A percentile compares a stretch with the other conserved stretches of the same genome.
These are phyloP conservation scores for Leucosticte australis DNA, from an alignment of 2,113 vertebrate species.

Conservation along the genomic window DNA sequence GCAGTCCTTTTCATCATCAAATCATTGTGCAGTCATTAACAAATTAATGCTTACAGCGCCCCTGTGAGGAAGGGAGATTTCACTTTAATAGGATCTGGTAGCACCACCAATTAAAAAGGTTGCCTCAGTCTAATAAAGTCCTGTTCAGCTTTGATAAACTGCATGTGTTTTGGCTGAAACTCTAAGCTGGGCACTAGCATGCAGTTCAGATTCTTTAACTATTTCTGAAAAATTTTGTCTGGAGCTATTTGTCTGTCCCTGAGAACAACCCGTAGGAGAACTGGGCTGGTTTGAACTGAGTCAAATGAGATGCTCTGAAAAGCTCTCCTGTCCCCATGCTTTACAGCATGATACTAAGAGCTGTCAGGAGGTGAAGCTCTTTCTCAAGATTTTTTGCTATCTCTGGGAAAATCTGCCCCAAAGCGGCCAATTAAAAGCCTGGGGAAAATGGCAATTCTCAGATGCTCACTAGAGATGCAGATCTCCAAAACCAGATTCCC, in stretches of 20 bases:
- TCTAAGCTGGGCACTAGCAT: not conserved
- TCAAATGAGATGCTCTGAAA: slow-evolving; percentile 1
- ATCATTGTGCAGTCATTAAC: slow-evolving; percentile 26
- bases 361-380: slow-evolving; percentile 41
- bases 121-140: not conserved
- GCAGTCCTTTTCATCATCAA: slow-evolving; percentile 17
- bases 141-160: not conserved
- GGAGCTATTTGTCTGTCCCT: not conserved
- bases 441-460: slow-evolving; percentile 28
- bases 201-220: not conserved
- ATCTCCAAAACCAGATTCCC: slow-evolving; percentile 20
- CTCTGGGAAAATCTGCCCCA: slow-evolving; percentile 19
- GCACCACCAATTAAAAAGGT: not conserved
- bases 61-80: slow-evolving; percentile 57
- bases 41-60: slow-evolving; percentile 53
- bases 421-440: slow-evolving; percentile 49
- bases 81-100: not conserved
- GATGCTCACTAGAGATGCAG: not conserved
- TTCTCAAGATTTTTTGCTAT: not conserved
- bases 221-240: not conserved
- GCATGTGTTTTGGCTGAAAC: not conserved
- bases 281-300: not conserved
- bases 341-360: not conserved
- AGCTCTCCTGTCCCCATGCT: not conserved
- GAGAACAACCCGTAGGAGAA: not conserved